Evolutionary conservation across 2,888 invertebrate genomes (phyloP).

Genomic region (Eristalinus sepulchralis): DNA sequence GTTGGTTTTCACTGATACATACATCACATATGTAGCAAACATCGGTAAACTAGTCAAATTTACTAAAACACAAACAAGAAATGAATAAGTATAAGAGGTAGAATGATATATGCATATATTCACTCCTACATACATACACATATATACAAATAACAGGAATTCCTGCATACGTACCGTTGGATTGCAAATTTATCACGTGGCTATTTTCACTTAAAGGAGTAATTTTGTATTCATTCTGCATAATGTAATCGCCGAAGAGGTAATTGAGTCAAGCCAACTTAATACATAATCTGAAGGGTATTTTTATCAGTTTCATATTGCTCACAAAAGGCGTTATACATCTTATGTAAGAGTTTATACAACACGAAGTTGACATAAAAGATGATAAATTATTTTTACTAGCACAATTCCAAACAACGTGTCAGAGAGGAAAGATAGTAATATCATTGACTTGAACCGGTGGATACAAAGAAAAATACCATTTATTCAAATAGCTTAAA

Average conservation of each 20-base stretch:
- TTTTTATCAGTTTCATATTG: background rate
- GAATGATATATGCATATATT: too few relatives aligned
- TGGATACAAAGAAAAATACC: too few relatives aligned
- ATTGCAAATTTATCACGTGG: background rate
- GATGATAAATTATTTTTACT: conserved; percentile 27
- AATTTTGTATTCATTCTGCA: background rate
- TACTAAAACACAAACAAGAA: too few relatives aligned
- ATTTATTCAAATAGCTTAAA: background rate
- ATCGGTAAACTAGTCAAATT: too few relatives aligned
- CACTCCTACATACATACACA: too few relatives aligned
- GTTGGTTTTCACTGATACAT: too few relatives aligned
- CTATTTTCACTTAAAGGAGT: background rate
- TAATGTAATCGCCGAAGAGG: background rate
- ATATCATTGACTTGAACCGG: background rate
- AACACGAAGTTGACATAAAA: conserved; percentile 27
- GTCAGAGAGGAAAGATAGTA: background rate
- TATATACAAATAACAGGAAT: too few relatives aligned
- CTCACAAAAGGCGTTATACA: background rate
- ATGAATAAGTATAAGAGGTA: too few relatives aligned
- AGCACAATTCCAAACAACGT: conserved; percentile 44
- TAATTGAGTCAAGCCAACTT: background rate
- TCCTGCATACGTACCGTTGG: too few relatives aligned
- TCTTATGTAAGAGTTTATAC: background rate
- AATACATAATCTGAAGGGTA: background rate
- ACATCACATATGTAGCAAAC: too few relatives aligned